A percentile compares a stretch with the other conserved stretches of the same genome.
Evolutionary conservation across 2,888 invertebrate genomes (phyloP).

Genomic region (Athrips mouffetella): DNA sequence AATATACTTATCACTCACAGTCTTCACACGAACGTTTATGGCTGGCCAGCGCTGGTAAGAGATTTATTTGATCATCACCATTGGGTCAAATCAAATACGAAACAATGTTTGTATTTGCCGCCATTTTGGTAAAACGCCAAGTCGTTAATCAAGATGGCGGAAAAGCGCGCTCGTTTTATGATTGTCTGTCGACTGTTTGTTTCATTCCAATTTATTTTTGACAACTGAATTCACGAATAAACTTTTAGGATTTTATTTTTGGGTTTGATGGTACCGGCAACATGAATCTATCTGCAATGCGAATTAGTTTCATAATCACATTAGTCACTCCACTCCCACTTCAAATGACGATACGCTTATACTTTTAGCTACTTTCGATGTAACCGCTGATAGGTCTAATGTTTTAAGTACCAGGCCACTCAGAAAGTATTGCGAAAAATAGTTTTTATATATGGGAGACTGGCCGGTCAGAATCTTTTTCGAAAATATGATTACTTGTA

Average conservation of each 20-base stretch:
- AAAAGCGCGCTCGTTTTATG: constrained; percentile 60
- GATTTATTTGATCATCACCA: background rate
- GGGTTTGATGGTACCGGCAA: background rate
- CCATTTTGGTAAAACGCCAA: constrained; percentile 59
- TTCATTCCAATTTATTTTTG: constrained; percentile 31
- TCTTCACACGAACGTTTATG: background rate
- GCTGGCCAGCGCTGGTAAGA: background rate
- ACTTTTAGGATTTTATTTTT: constrained; percentile 16
- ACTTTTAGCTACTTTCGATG: too few species aligned
- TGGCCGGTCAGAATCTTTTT: too few species aligned
- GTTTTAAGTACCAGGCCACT: too few species aligned
- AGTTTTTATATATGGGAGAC: too few species aligned
- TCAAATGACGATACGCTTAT: too few species aligned
- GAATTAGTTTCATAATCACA: background rate
- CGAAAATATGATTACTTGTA: too few species aligned
- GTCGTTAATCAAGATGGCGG: constrained; percentile 65
- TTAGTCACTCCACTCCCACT: constrained; percentile 7
- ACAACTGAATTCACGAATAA: constrained; percentile 25
- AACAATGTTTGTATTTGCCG: constrained; percentile 25
- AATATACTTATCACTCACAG: too few species aligned
- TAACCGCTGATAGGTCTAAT: too few species aligned
- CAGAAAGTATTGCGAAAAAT: too few species aligned
- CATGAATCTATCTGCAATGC: constrained; percentile 3
- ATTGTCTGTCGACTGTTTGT: constrained; percentile 45
- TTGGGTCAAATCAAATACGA: background rate